These are phyloP conservation scores for Cebus imitator DNA, from an alignment of 2,113 vertebrate genomes.

Conservation along the genomic window DNA sequence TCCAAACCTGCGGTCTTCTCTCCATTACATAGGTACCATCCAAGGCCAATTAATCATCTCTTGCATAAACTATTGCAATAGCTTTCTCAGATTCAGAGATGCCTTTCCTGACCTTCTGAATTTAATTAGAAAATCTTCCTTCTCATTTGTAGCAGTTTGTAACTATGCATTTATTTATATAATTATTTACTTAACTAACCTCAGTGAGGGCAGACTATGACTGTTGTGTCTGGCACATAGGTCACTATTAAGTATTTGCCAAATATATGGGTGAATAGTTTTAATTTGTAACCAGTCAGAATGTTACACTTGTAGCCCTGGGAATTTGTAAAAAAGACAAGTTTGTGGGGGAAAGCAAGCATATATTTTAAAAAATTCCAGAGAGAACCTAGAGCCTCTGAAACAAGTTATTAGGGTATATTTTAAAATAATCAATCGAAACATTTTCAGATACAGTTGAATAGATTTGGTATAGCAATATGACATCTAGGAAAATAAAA, in stretches of 20 bases:
- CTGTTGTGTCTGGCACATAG: background rate
- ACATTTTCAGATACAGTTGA: background rate
- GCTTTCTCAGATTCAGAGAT: background rate
- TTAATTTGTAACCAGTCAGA: background rate
- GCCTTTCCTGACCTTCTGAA: background rate
- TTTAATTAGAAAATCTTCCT: background rate
- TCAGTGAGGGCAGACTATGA: background rate
- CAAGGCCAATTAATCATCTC: background rate
- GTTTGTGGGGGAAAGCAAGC: background rate
- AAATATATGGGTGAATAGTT: background rate
- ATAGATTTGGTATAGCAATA: background rate
- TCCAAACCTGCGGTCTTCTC: background rate
- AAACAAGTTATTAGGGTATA: background rate
- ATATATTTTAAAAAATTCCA: background rate
- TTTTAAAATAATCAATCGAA: background rate
- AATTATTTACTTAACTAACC: background rate
- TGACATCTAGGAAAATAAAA: background rate
- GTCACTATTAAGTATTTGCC: background rate
- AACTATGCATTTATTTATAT: background rate
- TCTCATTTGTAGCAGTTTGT: background rate
- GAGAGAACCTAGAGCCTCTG: background rate
- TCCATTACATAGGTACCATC: background rate
- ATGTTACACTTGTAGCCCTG: background rate
- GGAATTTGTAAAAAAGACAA: background rate
- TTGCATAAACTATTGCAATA: background rate